These are phyloP conservation scores for Bombus pyrosoma DNA, from an alignment of 1,140 invertebrate genomes.

Conservation along the genomic window DNA sequence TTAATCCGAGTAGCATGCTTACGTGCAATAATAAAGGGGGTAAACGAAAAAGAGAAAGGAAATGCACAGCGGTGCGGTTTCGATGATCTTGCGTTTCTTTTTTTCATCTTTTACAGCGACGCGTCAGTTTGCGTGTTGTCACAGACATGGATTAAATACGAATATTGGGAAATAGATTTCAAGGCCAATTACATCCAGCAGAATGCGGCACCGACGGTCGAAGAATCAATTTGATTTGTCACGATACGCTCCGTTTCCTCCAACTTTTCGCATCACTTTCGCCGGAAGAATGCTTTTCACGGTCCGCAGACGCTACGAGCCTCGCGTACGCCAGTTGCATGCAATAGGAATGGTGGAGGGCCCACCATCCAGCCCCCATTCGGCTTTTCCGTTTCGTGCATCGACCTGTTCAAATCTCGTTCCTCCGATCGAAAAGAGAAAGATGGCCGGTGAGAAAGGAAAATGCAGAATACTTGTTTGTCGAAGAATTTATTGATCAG, in stretches of 20 bases:
- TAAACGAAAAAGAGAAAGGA: not conserved
- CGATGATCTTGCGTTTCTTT: not conserved
- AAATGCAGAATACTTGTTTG: not conserved
- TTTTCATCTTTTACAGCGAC: no score
- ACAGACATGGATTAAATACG: not conserved
- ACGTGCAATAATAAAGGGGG: not conserved
- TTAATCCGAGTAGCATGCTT: not conserved
- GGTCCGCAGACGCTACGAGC: not conserved
- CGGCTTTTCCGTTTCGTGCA: not conserved
- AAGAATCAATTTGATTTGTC: constrained; percentile 1
- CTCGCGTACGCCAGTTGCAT: no score
- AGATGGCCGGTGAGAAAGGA: not conserved
- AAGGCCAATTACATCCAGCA: not conserved
- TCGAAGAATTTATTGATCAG: not conserved
- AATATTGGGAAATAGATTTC: not conserved
- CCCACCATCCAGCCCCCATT: no score
- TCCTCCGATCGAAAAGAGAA: not conserved
- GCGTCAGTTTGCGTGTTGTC: not conserved
- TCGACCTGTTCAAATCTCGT: not conserved
- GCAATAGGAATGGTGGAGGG: not conserved
- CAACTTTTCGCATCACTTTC: not conserved
- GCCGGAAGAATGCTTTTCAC: constrained; percentile 17
- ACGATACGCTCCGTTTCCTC: not conserved
- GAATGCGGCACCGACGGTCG: rapidly evolving
- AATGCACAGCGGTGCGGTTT: not conserved